Evolutionary conservation across 1,140 invertebrate species (phyloP).

Genomic region (Ostrea denselamellosa): DNA sequence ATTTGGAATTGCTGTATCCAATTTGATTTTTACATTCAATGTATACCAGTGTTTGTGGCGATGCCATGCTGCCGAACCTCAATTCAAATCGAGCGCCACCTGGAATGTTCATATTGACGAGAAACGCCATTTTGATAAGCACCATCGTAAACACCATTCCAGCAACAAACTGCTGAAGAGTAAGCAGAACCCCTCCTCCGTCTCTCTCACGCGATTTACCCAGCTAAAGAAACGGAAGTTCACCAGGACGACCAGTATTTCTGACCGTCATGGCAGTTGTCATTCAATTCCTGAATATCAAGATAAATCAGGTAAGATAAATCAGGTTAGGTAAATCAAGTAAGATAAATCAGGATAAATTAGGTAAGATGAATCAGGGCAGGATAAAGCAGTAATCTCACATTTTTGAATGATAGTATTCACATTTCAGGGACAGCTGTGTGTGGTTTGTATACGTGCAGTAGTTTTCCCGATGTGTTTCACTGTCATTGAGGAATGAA

Average conservation of each 20-base stretch:
- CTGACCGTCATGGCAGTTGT: neutral
- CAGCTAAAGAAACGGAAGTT: constrained; percentile 67
- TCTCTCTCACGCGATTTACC: constrained; percentile 64
- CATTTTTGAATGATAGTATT: no score
- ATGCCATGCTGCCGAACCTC: constrained; percentile 88
- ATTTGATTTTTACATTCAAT: neutral
- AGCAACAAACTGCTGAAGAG: constrained; percentile 28
- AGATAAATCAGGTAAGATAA: neutral
- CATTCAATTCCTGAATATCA: neutral
- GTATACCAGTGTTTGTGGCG: constrained; percentile 93
- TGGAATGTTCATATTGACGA: constrained; percentile 78
- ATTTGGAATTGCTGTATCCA: neutral
- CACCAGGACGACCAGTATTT: constrained; percentile 42
- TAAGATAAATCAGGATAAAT: no score
- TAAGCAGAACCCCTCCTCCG: constrained; percentile 57
- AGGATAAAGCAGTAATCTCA: no score
- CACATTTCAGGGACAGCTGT: no score
- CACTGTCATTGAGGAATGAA: no score
- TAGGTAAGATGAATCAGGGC: no score
- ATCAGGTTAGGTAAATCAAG: no score
- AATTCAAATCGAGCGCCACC: constrained; percentile 74
- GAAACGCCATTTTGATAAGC: neutral
- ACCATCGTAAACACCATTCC: neutral
- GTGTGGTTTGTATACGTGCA: no score
- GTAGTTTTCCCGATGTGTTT: no score